Base-by-base conservation (phyloP, 2,113 vertebrate species). In the Romanogobio albipinnatus region DNA sequence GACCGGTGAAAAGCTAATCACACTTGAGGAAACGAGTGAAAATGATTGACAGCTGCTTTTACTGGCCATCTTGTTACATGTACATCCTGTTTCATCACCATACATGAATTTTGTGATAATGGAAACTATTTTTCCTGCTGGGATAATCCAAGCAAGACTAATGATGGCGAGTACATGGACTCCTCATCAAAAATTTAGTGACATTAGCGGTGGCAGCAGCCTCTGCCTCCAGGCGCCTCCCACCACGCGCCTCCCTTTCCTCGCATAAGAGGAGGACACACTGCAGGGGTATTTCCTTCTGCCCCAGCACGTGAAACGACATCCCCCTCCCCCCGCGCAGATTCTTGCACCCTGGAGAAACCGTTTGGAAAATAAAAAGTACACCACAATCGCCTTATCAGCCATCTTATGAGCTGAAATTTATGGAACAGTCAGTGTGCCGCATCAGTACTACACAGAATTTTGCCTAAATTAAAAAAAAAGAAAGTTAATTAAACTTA, bases 111-210 rank as follows among this genome's bases (percentile, higher is more conserved):
- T 58, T 3, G 75, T 29, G 56, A 45, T 45, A 62, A 45, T 29
- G 66, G 82, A 80, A 76, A 45, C 53, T 68, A 68, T 84, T 85
- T 71, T 85, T 87, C 87, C 85, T 82, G 86, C 87, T 90, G 82
- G 87, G 87, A 56, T 83, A 88, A 85, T 89, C 89, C 87, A 89
- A 88, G 84, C 89, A 84, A 82, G 88, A 75, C 91, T 90, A 90
- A 91, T 91, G 88, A 86, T 64, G 80, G 26, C 47, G 86, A 80
- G 86, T 86, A 85, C 87, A 83, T 43, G 87, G 45, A 85, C 84
- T 88, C 76, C 86, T 82, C 87, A 87, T 62, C 86, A 86, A 87
- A 87, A 86, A 88, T 89, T 89, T 85, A 71, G 53, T 80, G 19
- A 59, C 84, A 87, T 87, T 81, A 84, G 75, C 85, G 75, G 61